Evolutionary conservation across 2,113 vertebrate species (phyloP), one percentile per base, ranked within the genome.

Genomic region (Cairina moschata): DNA sequence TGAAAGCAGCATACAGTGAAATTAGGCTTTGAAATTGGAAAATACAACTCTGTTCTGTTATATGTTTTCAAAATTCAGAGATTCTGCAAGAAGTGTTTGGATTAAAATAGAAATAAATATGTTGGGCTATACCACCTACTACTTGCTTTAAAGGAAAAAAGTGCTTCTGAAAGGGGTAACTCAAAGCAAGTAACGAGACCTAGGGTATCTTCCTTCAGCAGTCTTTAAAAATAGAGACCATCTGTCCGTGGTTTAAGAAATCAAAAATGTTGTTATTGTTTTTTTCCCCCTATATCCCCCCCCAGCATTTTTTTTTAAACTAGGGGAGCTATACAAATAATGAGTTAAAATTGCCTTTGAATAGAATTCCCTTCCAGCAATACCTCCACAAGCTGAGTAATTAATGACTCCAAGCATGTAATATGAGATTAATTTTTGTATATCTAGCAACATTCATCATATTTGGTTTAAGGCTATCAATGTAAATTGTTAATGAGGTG

Each of bases 401-500:
- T 95, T 97, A 97, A 97, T 95, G 86, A 85, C 83, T 95, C 25
- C 77, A 91, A 90, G 74, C 89, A 90, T 97, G 80, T 91, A 97
- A 93, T 97, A 59, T 79, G 93, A 96, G 83, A 96, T 97, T 96
- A 97, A 96, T 95, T 97, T 97, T 96, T 97, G 79, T 97, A 58
- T 97, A 95, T 97, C 91, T 95, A 69, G 78, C 60, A 93, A 73
- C 94, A 96, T 96, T 97, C 82, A 97, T 98, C 96, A 94, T 96
- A 75, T 94, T 97, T 97, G 90, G 62, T 97, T 97, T 97, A 96
- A 97, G 95, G 88, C 88, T 95, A 95, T 97, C 96, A 74, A 88
- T 95, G 78, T 97, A 94, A 97, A 96, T 97, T 98, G 90, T 88
- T 97, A 97, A 98, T 97, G 95, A 96, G 90, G 68, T 90, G 80